Base-by-base conservation (phyloP, 2,113 vertebrate genomes). In the Labrus mixtus region DNA sequence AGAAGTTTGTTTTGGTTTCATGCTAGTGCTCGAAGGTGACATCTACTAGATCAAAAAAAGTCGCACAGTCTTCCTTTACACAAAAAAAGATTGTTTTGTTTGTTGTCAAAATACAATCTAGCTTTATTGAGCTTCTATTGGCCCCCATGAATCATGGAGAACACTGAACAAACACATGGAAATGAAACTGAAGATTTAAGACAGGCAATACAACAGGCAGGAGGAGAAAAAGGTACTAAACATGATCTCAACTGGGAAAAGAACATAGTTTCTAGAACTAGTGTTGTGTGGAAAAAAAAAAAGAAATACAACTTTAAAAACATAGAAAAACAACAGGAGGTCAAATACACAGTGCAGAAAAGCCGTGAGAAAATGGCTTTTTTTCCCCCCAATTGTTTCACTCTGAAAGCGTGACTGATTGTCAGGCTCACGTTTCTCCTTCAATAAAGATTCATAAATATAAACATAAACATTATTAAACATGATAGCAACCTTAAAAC, bases 51-150 rank as follows among this genome's bases (percentile, higher is more conserved):
- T 41, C 39, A 41, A 41, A 57, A 13, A 29, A 57, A 57, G 29
- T 0, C 4, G 29, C 29, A 33, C 29, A 3, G 4, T 4, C 29
- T 33, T 33, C 29, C 29, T 33, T 6, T 33, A 33, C 29, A 57
- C 33, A 33, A 56, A 33, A 23, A 5, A 16, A 36, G 7, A 36
- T 6, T 19, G 1, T 41, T 59, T 59, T 19, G 54, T 51, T 71
- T 71, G 22, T 79, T 84, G 77, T 86, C 73, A 91, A 91, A 93
- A 91, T 92, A 91, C 89, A 89, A 86, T 90, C 74, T 84, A 85
- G 65, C 70, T 91, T 89, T 88, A 92, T 86, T 91, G 82, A 86
- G 78, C 41, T 76, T 64, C 37, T 81, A 69, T 71, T 74, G 66
- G n/a, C n/a, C 73, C 56, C 53, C 54, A 68, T 72, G 37, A 75